Evolutionary conservation across 1,140 invertebrate species (phyloP).

Genomic region (Colletes latitarsis): DNA sequence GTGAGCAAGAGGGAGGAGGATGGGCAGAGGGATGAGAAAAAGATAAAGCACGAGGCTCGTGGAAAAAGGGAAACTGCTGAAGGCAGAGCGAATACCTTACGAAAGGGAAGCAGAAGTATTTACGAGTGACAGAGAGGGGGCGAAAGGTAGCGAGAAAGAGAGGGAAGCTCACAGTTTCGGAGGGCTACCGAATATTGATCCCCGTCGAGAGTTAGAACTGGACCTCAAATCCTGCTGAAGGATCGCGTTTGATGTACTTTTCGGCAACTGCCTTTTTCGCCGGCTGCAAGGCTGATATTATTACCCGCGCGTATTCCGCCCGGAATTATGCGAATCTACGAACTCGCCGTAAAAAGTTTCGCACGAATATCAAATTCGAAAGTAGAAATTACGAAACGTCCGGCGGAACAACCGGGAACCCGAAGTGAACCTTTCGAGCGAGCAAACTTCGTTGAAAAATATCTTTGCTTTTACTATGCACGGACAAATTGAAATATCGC

Average conservation of each 20-base stretch:
- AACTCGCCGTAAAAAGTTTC: neutral
- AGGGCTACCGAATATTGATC: conserved; percentile 77
- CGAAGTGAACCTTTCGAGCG: too few species aligned
- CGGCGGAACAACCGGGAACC: too few species aligned
- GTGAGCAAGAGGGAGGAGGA: conserved; percentile 15
- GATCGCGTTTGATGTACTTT: conserved; percentile 16
- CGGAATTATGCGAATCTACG: neutral
- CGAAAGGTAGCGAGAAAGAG: conserved; percentile 30
- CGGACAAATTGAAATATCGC: too few species aligned
- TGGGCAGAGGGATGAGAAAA: conserved; percentile 18
- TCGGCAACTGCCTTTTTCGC: neutral
- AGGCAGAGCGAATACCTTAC: conserved; percentile 42
- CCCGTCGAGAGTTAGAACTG: conserved; percentile 65
- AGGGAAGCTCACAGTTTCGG: conserved; percentile 69
- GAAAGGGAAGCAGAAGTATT: conserved; percentile 47
- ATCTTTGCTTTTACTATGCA: too few species aligned
- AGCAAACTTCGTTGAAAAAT: neutral
- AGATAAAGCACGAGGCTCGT: conserved; percentile 18
- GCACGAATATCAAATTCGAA: neutral
- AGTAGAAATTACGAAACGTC: too few species aligned
- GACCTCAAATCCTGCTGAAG: conserved; percentile 50
- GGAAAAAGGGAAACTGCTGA: conserved; percentile 26
- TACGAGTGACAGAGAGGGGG: conserved; percentile 21
- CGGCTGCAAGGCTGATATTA: neutral
- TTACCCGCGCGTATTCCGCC: neutral